Percentiles rank a stretch among this genome's conserved stretches.
Conservation (phyloP, 2,113 vertebrate species). For the Odontesthes bonariensis region DNA sequence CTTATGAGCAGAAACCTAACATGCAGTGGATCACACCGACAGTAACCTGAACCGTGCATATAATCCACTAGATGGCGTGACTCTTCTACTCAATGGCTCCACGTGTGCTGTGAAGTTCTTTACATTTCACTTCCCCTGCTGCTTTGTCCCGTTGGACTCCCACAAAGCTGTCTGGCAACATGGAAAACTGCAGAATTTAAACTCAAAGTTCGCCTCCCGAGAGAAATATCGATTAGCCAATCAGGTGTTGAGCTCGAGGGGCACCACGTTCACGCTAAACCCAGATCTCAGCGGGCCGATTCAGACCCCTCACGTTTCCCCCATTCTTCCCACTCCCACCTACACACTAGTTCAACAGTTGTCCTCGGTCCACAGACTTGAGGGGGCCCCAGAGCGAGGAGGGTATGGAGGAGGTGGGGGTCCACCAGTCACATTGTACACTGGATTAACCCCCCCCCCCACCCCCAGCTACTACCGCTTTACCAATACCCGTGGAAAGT, state of each 20-base stretch:
- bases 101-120: background rate
- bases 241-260: background rate
- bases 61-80: conserved; percentile 63
- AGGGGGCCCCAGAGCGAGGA: conserved; percentile 53
- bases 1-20: background rate
- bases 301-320: conserved; percentile 70
- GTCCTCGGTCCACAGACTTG: conserved; percentile 40
- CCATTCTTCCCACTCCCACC: conserved; percentile 33
- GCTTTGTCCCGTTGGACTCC: background rate
- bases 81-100: background rate
- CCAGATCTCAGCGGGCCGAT: conserved; percentile 40
- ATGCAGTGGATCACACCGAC: background rate
- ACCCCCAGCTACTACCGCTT: background rate
- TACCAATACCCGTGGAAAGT: conserved; percentile 59
- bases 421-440: conserved; percentile 78
- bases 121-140: background rate
- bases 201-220: background rate
- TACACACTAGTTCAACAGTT: conserved; percentile 55
- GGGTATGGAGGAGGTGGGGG: conserved; percentile 28
- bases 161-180: background rate
- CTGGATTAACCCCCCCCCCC: conserved; percentile 61
- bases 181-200: background rate
- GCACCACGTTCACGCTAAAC: conserved; percentile 24
- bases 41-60: background rate
- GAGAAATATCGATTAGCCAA: background rate